A percentile compares a stretch with the other conserved stretches of the same genome.
phyloP scores from a whole-genome alignment of 2,888 invertebrate species.

The Leucoptera coffeella region DNA sequence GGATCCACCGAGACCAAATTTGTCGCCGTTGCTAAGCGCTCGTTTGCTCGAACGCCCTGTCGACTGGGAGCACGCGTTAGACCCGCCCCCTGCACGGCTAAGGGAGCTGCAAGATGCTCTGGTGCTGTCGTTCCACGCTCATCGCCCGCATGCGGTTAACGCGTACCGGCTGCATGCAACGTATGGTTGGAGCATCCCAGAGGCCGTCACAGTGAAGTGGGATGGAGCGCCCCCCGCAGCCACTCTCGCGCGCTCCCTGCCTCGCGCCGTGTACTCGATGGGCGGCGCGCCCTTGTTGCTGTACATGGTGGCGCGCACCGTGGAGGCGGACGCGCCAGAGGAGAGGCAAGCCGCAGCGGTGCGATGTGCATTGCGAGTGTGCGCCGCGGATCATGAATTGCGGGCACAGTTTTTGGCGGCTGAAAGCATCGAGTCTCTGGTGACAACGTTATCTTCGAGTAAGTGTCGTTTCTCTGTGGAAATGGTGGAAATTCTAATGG shows the following conservation, averaged over 20 bases:
- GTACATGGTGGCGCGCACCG: constrained; percentile 62
- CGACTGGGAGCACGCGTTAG: constrained; percentile 21
- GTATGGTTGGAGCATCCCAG: too few relatives aligned
- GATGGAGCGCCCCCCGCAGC: constrained; percentile 16
- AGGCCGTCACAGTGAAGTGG: too few relatives aligned
- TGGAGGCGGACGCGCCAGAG: too few relatives aligned
- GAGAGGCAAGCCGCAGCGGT: too few relatives aligned
- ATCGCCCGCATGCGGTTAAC: constrained; percentile 50
- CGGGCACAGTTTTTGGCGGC: too few relatives aligned
- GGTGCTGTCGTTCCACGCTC: constrained; percentile 57
- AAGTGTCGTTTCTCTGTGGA: too few relatives aligned
- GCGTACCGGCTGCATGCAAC: constrained; percentile 35
- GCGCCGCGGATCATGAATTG: too few relatives aligned
- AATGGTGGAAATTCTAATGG: too few relatives aligned
- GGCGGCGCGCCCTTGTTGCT: constrained; percentile 62
- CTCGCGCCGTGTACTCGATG: constrained; percentile 48
- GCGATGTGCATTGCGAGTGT: too few relatives aligned
- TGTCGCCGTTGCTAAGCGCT: constrained; percentile 33
- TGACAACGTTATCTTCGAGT: too few relatives aligned
- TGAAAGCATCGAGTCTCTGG: too few relatives aligned
- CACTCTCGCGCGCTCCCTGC: constrained; percentile 44
- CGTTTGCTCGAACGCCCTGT: too few relatives aligned
- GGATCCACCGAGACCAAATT: constrained; percentile 39
- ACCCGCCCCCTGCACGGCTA: constrained; percentile 36
- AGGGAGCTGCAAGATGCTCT: constrained; percentile 56